Evolutionary conservation across 1,140 invertebrate species (phyloP).

Genomic region (Hesperophylax magnus): DNA sequence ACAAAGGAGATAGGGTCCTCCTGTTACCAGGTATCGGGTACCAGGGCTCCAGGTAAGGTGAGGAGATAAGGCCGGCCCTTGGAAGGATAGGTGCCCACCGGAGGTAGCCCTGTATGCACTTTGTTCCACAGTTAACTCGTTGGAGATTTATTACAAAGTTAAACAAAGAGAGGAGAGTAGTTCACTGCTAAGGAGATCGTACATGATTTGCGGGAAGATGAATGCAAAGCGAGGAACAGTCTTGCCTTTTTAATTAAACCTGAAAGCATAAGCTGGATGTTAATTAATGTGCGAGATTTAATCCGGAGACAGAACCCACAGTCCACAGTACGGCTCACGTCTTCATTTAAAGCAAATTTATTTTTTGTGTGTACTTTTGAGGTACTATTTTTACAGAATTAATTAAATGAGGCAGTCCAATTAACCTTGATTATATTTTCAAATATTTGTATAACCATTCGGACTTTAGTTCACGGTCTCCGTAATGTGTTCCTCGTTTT

Average conservation of each 20-base stretch:
- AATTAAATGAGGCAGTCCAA: neutral
- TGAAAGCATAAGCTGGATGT: neutral
- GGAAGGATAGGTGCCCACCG: slow-evolving; percentile 9
- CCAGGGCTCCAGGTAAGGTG: slow-evolving; percentile 30
- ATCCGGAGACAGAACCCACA: neutral
- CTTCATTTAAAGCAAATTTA: neutral
- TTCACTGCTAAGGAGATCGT: slow-evolving; percentile 3
- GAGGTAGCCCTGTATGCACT: neutral
- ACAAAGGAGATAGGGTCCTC: slow-evolving; percentile 38
- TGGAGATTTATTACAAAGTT: neutral
- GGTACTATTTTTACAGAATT: neutral
- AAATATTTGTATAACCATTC: too few relatives aligned
- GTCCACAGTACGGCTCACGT: neutral
- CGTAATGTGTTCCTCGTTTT: neutral
- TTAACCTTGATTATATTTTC: too few relatives aligned
- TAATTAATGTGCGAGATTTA: slow-evolving; percentile 37
- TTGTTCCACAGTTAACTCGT: slow-evolving; percentile 22
- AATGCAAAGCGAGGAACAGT: slow-evolving; percentile 10
- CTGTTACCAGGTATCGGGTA: too few relatives aligned
- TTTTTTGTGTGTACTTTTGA: neutral
- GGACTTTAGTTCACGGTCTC: too few relatives aligned
- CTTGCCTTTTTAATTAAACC: slow-evolving; percentile 27
- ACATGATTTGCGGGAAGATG: slow-evolving; percentile 32
- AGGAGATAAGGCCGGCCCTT: slow-evolving; percentile 24
- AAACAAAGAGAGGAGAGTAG: slow-evolving; percentile 20